Conservation (phyloP, 2,797 vertebrate species). For the Danionella dracula region DNA sequence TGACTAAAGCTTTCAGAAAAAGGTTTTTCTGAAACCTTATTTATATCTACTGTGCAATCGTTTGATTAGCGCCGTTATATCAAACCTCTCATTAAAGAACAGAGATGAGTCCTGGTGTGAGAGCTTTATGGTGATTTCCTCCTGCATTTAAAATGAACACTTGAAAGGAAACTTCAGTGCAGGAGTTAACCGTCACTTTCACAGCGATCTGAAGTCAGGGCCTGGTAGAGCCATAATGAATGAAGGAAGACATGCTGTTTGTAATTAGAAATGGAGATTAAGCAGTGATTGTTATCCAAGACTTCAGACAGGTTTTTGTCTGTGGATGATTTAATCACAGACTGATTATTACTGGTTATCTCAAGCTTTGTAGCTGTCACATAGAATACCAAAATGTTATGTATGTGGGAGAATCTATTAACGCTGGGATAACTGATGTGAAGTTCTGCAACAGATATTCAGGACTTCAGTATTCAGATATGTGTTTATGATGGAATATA, state of each 20-base stretch:
- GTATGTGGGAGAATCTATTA: neutral
- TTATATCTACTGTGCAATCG: too few species aligned
- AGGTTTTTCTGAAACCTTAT: too few species aligned
- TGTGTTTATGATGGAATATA: too few species aligned
- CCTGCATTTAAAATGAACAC: constrained; percentile 3
- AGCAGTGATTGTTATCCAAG: neutral
- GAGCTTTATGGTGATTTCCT: neutral
- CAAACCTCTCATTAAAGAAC: neutral
- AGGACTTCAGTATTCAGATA: neutral
- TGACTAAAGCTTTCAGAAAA: neutral
- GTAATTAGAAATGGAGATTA: constrained; percentile 9
- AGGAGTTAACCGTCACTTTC: neutral
- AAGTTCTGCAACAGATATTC: neutral
- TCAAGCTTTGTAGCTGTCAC: constrained; percentile 33
- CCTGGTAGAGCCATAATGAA: neutral
- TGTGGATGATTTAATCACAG: constrained; percentile 49
- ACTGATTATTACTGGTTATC: constrained; percentile 31
- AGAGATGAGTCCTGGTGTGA: neutral
- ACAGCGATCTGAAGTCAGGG: neutral
- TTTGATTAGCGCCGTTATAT: neutral
- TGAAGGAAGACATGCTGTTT: neutral
- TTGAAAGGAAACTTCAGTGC: neutral
- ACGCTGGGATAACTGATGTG: neutral
- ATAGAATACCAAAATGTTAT: neutral
- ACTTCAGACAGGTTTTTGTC: constrained; percentile 3